Evolutionary conservation across 2,888 invertebrate genomes (phyloP).

Genomic region (Ichneumoninae sp.): DNA sequence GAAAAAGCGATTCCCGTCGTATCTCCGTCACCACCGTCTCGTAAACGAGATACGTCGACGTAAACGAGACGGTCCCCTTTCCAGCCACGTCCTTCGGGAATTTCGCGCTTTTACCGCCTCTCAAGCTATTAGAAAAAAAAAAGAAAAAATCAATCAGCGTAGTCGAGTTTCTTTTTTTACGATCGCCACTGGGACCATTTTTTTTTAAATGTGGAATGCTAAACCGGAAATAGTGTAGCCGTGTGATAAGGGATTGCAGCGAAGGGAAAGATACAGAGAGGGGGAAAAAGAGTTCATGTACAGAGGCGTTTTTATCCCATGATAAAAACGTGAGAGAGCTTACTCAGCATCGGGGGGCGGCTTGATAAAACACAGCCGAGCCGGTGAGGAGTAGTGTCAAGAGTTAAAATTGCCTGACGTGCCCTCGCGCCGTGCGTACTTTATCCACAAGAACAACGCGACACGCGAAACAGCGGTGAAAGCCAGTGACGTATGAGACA

Average conservation of each 20-base stretch:
- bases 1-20: slow-evolving; percentile 25
- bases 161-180: slow-evolving; percentile 1
- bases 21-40: background rate
- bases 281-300: background rate
- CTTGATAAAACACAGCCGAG: slow-evolving; percentile 11
- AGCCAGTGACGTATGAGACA: background rate
- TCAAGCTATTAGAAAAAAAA: slow-evolving; percentile 32
- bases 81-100: slow-evolving; percentile 13
- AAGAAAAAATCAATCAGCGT: slow-evolving; percentile 9
- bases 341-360: slow-evolving; percentile 14
- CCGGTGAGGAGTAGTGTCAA: slow-evolving; percentile 13
- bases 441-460: slow-evolving; percentile 13
- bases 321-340: background rate
- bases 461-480: background rate
- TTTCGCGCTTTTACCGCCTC: slow-evolving; percentile 24
- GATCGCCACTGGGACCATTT: background rate
- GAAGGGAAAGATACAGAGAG: background rate
- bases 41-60: slow-evolving; percentile 48
- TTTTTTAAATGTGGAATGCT: background rate
- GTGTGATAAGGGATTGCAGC: background rate
- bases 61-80: background rate
- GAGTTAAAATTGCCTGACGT: slow-evolving; percentile 36
- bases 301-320: background rate
- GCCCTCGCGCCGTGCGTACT: slow-evolving; percentile 1
- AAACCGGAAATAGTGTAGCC: slow-evolving; percentile 2